Evolutionary conservation across 92 coral and sea anemone species (phyloP).

Genomic region (Epizoanthus scotinus): DNA sequence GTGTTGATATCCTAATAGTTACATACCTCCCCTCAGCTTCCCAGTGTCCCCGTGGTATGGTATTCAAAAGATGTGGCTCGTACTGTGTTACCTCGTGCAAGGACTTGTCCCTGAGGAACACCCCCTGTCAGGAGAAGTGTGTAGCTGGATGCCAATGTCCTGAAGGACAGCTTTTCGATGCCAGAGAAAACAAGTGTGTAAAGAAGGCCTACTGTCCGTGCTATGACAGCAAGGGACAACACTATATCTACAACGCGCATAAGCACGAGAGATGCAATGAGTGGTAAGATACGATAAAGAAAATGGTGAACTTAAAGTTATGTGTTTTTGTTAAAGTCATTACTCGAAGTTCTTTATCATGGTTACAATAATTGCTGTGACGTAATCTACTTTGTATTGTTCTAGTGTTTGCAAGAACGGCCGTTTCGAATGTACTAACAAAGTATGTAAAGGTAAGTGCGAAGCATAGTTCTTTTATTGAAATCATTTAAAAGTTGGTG

Average conservation of each 20-base stretch:
- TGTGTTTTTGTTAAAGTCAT: background rate
- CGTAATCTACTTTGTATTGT: background rate
- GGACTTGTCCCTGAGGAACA: conserved; percentile 68
- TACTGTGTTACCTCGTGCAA: conserved; percentile 72
- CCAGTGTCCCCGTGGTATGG: conserved; percentile 56
- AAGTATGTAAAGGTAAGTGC: conserved; percentile 50
- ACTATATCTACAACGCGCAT: conserved; percentile 65
- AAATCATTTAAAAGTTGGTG: no score
- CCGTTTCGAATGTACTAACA: conserved; percentile 56
- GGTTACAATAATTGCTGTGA: no score
- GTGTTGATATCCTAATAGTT: no score
- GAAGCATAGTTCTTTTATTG: background rate
- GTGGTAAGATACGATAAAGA: conserved; percentile 53
- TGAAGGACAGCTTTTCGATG: conserved; percentile 61
- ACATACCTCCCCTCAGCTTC: conserved; percentile 22
- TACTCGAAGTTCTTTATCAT: background rate
- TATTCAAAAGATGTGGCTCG: conserved; percentile 72
- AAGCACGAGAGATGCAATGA: conserved; percentile 57
- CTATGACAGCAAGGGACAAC: conserved; percentile 57
- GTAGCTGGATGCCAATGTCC: conserved; percentile 82
- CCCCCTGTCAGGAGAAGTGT: conserved; percentile 68
- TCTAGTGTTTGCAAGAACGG: conserved; percentile 63
- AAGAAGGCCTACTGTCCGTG: conserved; percentile 68
- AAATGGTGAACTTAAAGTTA: background rate
- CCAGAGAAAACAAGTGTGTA: conserved; percentile 69